These are phyloP conservation scores for Lampris megalopsis DNA, from an alignment of 2,113 vertebrate species.

Conservation along the genomic window DNA sequence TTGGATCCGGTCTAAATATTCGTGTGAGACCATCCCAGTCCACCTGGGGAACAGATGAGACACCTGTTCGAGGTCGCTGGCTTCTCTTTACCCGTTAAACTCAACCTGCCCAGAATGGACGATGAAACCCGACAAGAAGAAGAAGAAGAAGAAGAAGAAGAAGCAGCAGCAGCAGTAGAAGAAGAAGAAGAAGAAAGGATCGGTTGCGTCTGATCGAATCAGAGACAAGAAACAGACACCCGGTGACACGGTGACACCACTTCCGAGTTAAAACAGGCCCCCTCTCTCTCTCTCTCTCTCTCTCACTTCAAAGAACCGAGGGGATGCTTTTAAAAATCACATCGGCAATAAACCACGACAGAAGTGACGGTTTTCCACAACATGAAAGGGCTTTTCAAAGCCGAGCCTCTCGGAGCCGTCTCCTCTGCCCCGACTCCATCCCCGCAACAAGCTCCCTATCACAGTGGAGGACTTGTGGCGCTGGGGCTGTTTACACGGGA, in stretches of 20 bases:
- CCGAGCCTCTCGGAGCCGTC: conserved; percentile 60
- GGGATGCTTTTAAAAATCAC: conserved; percentile 78
- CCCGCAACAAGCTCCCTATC: conserved; percentile 64
- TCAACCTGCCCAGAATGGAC: conserved; percentile 30
- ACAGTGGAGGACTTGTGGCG: conserved; percentile 30
- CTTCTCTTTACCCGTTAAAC: background rate
- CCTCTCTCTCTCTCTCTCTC: conserved; percentile 56
- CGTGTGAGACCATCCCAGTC: background rate
- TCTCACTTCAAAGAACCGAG: conserved; percentile 78
- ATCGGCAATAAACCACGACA: conserved; percentile 78
- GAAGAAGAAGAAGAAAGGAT: conserved; percentile 2
- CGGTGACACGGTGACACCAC: conserved; percentile 66
- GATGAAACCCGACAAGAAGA: background rate
- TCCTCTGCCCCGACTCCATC: conserved; percentile 44
- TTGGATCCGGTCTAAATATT: background rate
- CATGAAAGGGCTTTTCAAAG: conserved; percentile 76
- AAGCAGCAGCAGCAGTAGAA: too few relatives aligned
- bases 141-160: too few relatives aligned
- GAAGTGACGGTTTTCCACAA: conserved; percentile 72
- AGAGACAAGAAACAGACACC: conserved; percentile 64
- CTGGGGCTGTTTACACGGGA: conserved; percentile 62
- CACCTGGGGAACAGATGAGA: conserved; percentile 1
- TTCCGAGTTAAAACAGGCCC: conserved; percentile 74
- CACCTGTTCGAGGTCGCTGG: conserved; percentile 30
- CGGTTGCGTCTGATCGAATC: conserved; percentile 63